phyloP scores from a whole-genome alignment of 2,113 vertebrate genomes.

The Vanacampus margaritifer region DNA sequence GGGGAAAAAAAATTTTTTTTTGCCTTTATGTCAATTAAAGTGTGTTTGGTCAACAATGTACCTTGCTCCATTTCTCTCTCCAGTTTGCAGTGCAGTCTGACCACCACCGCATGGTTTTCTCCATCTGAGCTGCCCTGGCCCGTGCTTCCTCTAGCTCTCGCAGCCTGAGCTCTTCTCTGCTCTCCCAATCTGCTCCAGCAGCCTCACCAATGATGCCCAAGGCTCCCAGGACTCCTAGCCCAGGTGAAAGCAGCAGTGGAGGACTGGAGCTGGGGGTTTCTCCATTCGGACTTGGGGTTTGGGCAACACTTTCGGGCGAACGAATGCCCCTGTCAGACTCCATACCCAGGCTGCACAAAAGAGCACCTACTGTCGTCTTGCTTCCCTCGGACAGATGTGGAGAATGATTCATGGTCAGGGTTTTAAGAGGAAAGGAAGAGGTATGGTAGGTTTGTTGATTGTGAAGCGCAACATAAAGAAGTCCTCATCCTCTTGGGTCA shows the following conservation, averaged over 20 bases:
- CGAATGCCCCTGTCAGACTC: conserved; percentile 79
- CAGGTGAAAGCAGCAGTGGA: conserved; percentile 71
- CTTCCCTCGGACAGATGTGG: conserved; percentile 71
- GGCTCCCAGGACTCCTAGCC: conserved; percentile 63
- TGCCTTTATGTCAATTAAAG: no score
- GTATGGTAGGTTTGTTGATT: not conserved
- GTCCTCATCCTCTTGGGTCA: conserved; percentile 26
- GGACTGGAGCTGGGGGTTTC: conserved; percentile 85
- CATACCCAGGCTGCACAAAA: conserved; percentile 81
- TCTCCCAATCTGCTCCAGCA: conserved; percentile 86
- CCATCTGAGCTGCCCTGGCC: conserved; percentile 91
- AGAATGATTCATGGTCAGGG: conserved; percentile 73
- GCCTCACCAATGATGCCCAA: conserved; percentile 62
- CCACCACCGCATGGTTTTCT: conserved; percentile 99
- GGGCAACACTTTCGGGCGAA: conserved; percentile 78
- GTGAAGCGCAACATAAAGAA: conserved; percentile 19
- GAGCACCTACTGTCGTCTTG: conserved; percentile 52
- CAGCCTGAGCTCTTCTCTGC: conserved; percentile 89
- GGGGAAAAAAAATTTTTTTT: no score
- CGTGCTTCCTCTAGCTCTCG: conserved; percentile 93
- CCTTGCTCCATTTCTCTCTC: conserved; percentile 99
- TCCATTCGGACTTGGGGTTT: conserved; percentile 81
- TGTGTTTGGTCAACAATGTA: conserved; percentile 3
- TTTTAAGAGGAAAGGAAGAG: conserved; percentile 1
- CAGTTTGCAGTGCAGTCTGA: conserved; percentile 97